Conservation (phyloP, 2,888 invertebrate species). For the Drosophila emarginata region DNA sequence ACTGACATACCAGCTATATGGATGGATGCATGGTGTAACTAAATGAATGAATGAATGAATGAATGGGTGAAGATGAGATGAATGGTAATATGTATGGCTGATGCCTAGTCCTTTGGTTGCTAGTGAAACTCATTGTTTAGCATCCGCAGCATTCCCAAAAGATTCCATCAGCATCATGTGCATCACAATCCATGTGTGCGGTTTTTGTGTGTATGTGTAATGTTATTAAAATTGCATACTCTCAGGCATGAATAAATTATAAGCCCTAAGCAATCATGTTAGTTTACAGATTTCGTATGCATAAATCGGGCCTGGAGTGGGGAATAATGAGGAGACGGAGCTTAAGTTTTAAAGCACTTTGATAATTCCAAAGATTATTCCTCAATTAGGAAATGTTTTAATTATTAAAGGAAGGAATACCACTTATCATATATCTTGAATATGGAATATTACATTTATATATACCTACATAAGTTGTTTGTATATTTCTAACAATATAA, state of each 20-base stretch:
- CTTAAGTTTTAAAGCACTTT: background rate
- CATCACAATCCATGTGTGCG: slow-evolving; percentile 28
- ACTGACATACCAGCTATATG: slow-evolving; percentile 36
- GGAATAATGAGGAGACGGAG: background rate
- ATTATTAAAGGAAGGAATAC: too few species aligned
- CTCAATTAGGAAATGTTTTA: too few species aligned
- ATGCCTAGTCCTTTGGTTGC: slow-evolving; percentile 13
- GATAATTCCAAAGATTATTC: too few species aligned
- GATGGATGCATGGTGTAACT: background rate
- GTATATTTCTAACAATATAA: too few species aligned
- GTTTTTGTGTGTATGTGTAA: slow-evolving; percentile 17
- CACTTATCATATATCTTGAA: too few species aligned
- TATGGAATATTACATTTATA: too few species aligned
- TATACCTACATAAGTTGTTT: too few species aligned
- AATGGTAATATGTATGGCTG: slow-evolving; percentile 10
- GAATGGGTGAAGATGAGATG: slow-evolving; percentile 11
- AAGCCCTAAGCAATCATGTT: slow-evolving; percentile 27
- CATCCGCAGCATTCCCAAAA: slow-evolving; percentile 13
- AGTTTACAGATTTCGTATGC: slow-evolving; percentile 14
- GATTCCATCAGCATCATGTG: slow-evolving; percentile 27
- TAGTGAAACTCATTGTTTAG: slow-evolving; percentile 47
- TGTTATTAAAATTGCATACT: slow-evolving; percentile 45
- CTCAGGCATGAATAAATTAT: slow-evolving; percentile 46
- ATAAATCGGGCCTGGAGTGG: background rate
- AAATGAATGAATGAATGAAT: background rate